A percentile compares a stretch with the other conserved stretches of the same genome.
These are phyloP conservation scores for Rhopalosiphum nymphaeae DNA, from an alignment of 2,888 invertebrate genomes.

Conservation along the genomic window DNA sequence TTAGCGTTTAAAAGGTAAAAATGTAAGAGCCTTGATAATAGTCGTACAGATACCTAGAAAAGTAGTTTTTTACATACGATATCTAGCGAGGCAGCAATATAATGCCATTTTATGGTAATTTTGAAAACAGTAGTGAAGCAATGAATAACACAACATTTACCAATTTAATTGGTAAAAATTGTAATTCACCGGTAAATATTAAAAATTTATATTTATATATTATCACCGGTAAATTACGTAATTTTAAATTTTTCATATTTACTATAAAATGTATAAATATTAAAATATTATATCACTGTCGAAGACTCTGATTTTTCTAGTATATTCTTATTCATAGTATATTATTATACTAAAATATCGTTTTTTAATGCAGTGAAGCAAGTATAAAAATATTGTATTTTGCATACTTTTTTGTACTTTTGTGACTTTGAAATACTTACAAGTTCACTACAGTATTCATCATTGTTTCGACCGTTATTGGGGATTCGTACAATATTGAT, in stretches of 20 bases:
- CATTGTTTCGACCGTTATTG: not conserved
- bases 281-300: too few relatives aligned
- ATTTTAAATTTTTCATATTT: too few relatives aligned
- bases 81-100: not conserved
- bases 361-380: too few relatives aligned
- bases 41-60: not conserved
- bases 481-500: slow-evolving; percentile 5
- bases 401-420: not conserved
- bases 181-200: not conserved
- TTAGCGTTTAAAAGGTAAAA: not conserved
- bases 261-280: too few relatives aligned
- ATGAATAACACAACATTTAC: too few relatives aligned
- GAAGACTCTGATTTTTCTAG: too few relatives aligned
- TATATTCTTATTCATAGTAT: too few relatives aligned
- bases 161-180: not conserved
- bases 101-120: not conserved
- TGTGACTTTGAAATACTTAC: too few relatives aligned
- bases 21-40: not conserved
- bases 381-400: not conserved
- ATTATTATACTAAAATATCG: too few relatives aligned
- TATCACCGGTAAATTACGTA: too few relatives aligned
- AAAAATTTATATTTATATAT: not conserved
- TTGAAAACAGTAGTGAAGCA: not conserved
- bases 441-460: not conserved
- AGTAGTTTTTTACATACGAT: too few relatives aligned